Base-by-base conservation (phyloP, 2,888 invertebrate genomes). In the Tricholauxania praeusta region DNA sequence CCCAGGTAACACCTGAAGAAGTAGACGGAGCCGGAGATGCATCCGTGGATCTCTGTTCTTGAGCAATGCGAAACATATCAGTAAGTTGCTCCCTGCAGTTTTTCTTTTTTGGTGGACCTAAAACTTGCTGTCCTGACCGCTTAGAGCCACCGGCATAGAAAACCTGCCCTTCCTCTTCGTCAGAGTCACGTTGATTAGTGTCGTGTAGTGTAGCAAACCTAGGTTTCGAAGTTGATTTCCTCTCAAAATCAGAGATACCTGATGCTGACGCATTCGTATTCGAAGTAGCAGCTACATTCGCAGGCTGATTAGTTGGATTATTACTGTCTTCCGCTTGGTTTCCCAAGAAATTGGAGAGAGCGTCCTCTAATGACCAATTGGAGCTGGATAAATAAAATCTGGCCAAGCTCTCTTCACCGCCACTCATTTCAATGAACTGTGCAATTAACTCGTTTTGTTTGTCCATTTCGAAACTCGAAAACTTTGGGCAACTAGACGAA, bases 71-170 rank as follows among this genome's bases (percentile, higher is more conserved):
- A 86, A 98, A 98, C 91, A 98, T 93, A 82, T 96, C 95, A 67
- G 93, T 91, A 15, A 98, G 93, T 83, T 97, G 91, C 81, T 96
- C 95, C 73, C 91, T 90, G 76, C 85, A 86, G 75, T 87, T 87
- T 79, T 93, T 93, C 81, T 93, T 93, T 77, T 93, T 93, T 1
- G 94, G 90, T n/a, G 95, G 98, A 0, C 98, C 98, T 69, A 98
- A 85, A 51, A 98, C 94, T 88, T 98, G 97, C 85, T 98, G 98
- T 0, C 98, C 98, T 75, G 96, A 96, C 74, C 93, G 91, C 82
- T 96, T 95, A 0, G 97, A 97, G 0, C 98, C 98, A 12, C 98
- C 98, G 1, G 98, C 97, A 87, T 97, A 98, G 87, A 97, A 98
- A 0, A 97, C 97, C 83, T 96, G 94, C 0, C 94, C 94, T 77